phyloP scores from a whole-genome alignment of 2,888 invertebrate species.

The Pardosa pseudoannulata region DNA sequence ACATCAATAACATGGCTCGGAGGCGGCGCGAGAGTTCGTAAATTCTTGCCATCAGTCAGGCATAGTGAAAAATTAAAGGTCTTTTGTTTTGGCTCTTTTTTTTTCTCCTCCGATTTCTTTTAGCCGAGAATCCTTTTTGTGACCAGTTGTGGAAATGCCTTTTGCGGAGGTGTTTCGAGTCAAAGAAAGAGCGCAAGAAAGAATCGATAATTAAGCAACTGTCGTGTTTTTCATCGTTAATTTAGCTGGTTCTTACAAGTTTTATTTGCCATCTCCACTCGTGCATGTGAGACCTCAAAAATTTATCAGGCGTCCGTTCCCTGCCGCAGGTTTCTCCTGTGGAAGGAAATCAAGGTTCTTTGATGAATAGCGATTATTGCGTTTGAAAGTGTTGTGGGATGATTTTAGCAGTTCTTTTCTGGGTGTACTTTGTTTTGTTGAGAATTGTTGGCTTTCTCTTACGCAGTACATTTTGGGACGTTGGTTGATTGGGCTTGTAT shows the following conservation, averaged over 20 bases:
- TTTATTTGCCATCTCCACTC: background rate
- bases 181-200: background rate
- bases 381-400: no score
- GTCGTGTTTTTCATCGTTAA: constrained; percentile 12
- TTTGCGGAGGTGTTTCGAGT: background rate
- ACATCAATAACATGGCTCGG: constrained; percentile 62
- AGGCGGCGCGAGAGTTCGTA: constrained; percentile 48
- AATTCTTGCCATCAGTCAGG: constrained; percentile 52
- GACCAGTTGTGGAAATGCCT: no score
- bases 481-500: no score
- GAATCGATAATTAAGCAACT: background rate
- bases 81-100: background rate
- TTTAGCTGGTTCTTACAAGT: background rate
- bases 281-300: background rate
- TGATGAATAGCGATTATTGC: no score
- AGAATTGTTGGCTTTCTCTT: no score
- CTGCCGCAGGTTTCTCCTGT: no score
- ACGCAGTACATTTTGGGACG: no score
- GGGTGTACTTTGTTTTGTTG: no score
- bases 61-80: constrained; percentile 65
- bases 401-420: no score
- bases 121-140: no score
- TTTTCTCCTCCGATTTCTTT: background rate
- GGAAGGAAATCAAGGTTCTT: no score
- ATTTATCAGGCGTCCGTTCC: no score